These are phyloP conservation scores for Heliconius ismenius DNA, from an alignment of 2,888 invertebrate species.

Conservation along the genomic window DNA sequence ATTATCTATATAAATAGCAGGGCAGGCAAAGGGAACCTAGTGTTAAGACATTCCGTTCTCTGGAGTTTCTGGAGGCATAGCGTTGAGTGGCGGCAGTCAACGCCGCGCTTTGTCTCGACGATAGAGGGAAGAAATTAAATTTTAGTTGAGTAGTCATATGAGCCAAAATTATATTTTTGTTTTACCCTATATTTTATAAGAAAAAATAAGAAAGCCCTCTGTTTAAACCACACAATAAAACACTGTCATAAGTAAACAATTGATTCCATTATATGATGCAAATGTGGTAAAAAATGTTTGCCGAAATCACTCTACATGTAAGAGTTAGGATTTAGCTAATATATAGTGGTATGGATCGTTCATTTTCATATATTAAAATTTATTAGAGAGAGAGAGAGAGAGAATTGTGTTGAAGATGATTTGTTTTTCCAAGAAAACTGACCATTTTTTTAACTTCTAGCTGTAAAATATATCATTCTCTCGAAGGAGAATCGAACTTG, in stretches of 20 bases:
- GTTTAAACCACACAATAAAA: background rate
- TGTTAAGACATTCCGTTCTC: no score
- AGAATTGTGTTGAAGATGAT: background rate
- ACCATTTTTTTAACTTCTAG: no score
- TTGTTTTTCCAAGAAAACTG: background rate
- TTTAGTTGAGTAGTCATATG: no score
- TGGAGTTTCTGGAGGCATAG: no score
- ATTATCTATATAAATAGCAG: no score
- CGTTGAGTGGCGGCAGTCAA: no score
- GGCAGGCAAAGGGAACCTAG: no score
- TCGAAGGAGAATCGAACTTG: background rate
- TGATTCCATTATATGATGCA: conserved; percentile 8
- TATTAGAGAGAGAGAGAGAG: no score
- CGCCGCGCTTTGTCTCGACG: no score
- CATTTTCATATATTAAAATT: background rate
- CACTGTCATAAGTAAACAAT: background rate
- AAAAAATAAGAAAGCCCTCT: background rate
- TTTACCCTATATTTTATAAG: no score
- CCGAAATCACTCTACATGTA: background rate
- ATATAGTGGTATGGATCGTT: conserved; percentile 1
- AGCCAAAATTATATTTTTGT: no score
- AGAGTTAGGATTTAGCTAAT: background rate
- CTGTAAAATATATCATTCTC: background rate
- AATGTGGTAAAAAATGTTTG: conserved; percentile 1
- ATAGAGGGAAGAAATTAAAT: no score